Evolutionary conservation across 2,113 vertebrate genomes (phyloP).

Genomic region (Procapra przewalskii): DNA sequence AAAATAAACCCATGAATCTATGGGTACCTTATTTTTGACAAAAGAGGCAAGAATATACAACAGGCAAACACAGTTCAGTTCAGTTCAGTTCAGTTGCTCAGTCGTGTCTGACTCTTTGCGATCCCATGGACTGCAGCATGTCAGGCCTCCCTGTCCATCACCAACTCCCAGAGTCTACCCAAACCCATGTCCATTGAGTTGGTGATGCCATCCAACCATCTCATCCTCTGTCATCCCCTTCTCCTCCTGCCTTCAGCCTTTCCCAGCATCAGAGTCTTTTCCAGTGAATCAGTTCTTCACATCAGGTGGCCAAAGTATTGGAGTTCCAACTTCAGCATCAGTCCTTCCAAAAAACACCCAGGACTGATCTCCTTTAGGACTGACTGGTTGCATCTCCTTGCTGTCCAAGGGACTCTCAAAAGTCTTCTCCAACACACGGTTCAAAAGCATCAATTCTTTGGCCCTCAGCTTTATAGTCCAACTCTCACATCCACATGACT

Average conservation of each 20-base stretch:
- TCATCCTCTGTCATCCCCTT: background rate
- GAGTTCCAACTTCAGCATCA: background rate
- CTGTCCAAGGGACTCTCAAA: background rate
- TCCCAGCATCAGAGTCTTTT: background rate
- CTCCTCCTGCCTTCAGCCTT: background rate
- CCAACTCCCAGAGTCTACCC: background rate
- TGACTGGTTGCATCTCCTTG: background rate
- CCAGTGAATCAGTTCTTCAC: background rate
- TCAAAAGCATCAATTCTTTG: background rate
- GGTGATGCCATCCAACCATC: background rate
- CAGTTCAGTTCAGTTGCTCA: background rate
- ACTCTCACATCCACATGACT: background rate
- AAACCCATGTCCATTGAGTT: background rate
- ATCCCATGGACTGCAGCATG: background rate
- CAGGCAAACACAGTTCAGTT: background rate
- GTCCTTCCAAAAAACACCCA: background rate
- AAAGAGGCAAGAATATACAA: background rate
- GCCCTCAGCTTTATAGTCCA: background rate
- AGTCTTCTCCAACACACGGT: background rate
- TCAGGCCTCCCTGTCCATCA: background rate
- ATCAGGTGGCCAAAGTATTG: background rate
- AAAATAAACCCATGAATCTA: background rate
- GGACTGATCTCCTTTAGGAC: background rate
- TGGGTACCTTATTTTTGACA: background rate
- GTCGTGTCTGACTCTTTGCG: background rate